Evolutionary conservation across 2,113 vertebrate species (phyloP).

Genomic region (Struthidea cinerea): DNA sequence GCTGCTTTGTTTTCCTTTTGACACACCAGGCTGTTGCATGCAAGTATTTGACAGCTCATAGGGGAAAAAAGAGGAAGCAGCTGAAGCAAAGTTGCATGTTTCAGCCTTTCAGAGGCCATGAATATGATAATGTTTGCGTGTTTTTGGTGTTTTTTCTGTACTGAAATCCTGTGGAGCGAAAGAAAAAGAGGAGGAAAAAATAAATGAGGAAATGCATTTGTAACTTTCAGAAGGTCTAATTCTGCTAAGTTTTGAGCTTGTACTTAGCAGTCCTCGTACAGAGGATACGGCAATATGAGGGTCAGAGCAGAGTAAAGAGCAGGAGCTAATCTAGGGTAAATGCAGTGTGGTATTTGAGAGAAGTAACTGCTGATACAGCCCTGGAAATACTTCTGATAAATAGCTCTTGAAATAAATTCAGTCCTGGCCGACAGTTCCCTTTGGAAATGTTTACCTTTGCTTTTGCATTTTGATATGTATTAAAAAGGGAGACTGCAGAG

Average conservation of each 20-base stretch:
- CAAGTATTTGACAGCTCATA: neutral
- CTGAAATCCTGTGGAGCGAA: neutral
- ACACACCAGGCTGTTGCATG: neutral
- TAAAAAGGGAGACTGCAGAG: neutral
- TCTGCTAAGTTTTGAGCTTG: neutral
- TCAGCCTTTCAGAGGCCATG: neutral
- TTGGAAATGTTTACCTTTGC: conserved; percentile 16
- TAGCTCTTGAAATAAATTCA: neutral
- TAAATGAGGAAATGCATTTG: neutral
- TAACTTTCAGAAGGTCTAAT: neutral
- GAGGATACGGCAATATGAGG: neutral
- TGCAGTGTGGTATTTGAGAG: neutral
- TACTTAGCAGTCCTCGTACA: neutral
- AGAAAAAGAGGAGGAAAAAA: neutral
- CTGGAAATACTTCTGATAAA: conserved; percentile 17
- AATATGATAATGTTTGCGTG: neutral
- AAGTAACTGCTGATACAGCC: neutral
- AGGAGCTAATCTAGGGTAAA: neutral
- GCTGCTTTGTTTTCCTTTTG: neutral
- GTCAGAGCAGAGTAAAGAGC: neutral
- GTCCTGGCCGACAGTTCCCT: neutral
- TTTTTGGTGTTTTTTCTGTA: neutral
- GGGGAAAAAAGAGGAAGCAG: neutral
- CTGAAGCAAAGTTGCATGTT: neutral
- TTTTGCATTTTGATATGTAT: conserved; percentile 18